These are phyloP conservation scores for Arvicanthis niloticus DNA, from an alignment of 2,113 vertebrate genomes.

Conservation along the genomic window DNA sequence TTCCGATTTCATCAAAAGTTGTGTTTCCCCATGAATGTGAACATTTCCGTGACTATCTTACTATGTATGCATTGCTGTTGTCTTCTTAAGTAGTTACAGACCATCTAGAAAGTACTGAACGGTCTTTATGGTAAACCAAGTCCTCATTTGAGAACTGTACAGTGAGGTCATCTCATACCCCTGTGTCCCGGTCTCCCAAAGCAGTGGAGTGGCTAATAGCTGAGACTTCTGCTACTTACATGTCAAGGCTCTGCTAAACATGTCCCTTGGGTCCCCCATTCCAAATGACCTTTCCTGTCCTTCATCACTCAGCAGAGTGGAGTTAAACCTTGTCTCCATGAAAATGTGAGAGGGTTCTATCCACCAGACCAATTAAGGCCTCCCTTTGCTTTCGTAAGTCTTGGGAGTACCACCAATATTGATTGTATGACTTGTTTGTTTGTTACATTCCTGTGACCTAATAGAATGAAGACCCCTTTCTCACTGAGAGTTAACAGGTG, in stretches of 20 bases:
- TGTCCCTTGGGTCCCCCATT: slow-evolving; percentile 77
- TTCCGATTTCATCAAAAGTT: slow-evolving; percentile 49
- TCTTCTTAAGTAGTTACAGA: slow-evolving; percentile 72
- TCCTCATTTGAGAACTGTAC: slow-evolving; percentile 35
- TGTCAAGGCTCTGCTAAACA: slow-evolving; percentile 81
- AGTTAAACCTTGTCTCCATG: slow-evolving; percentile 90
- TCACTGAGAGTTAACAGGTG: slow-evolving; percentile 67
- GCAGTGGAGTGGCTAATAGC: slow-evolving; percentile 78
- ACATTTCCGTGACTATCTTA: slow-evolving; percentile 75
- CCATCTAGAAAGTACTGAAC: slow-evolving; percentile 4
- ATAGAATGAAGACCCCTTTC: slow-evolving; percentile 59
- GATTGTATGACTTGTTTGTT: slow-evolving; percentile 60
- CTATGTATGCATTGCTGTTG: slow-evolving; percentile 55
- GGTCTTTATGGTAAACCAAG: slow-evolving; percentile 47
- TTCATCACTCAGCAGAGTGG: slow-evolving; percentile 81
- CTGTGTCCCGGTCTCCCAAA: slow-evolving; percentile 62
- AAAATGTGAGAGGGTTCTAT: slow-evolving; percentile 66
- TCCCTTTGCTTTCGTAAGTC: slow-evolving; percentile 74
- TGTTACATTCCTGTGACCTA: slow-evolving; percentile 78
- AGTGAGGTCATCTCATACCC: slow-evolving; percentile 44
- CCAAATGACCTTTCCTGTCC: slow-evolving; percentile 74
- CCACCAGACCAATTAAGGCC: slow-evolving; percentile 70
- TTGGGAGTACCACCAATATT: slow-evolving; percentile 75
- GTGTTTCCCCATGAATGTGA: slow-evolving; percentile 80
- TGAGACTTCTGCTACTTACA: slow-evolving; percentile 78